Evolutionary conservation across 2,113 vertebrate species (phyloP).

Genomic region (Aphelocoma coerulescens): DNA sequence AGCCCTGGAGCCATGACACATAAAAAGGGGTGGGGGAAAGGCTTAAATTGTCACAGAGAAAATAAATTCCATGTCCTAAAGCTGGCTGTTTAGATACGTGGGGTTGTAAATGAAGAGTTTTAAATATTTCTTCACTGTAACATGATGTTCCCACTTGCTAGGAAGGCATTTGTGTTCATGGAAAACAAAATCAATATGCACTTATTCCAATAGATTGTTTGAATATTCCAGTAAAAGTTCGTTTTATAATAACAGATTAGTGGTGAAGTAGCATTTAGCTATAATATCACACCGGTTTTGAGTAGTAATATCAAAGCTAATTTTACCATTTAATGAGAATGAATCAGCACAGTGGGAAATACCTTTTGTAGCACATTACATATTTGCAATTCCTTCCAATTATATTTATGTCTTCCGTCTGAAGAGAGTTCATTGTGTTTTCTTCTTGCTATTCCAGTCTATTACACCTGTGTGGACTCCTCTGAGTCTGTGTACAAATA

Average conservation of each 20-base stretch:
- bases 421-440: not conserved
- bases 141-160: not conserved
- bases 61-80: conserved; percentile 27
- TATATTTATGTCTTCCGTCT: not conserved
- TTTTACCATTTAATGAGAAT: conserved; percentile 50
- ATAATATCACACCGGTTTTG: conserved; percentile 12
- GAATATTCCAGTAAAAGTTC: not conserved
- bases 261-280: conserved; percentile 40
- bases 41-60: conserved; percentile 8
- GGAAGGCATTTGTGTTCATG: not conserved
- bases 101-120: not conserved
- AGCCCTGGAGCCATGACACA: not conserved
- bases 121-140: not conserved
- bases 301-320: conserved; percentile 37
- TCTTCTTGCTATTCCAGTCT: not conserved
- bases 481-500: not conserved
- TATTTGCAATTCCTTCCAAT: not conserved
- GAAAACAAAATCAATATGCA: not conserved
- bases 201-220: not conserved
- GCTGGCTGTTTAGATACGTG: conserved; percentile 17
- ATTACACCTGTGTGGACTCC: not conserved
- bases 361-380: not conserved
- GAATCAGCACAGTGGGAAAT: not conserved
- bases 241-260: not conserved
- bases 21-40: not conserved